Conservation (phyloP, 2,888 invertebrate genomes). For the Dynastes tityus region DNA sequence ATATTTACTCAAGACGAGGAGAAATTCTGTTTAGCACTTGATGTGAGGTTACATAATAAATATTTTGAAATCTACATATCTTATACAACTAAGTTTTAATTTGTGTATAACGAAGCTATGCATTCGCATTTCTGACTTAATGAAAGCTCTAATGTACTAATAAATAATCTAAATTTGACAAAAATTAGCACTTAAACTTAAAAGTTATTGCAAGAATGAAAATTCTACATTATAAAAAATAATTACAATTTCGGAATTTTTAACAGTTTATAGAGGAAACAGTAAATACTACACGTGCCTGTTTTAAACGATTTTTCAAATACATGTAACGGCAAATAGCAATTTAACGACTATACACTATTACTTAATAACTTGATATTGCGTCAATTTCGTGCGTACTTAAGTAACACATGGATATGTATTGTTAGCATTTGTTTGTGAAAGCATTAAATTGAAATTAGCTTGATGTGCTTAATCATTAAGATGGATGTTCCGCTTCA, state of each 20-base stretch:
- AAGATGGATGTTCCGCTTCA: background rate
- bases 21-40: slow-evolving; percentile 13
- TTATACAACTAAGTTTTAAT: too few species aligned
- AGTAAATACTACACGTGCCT: too few species aligned
- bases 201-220: too few species aligned
- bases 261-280: too few species aligned
- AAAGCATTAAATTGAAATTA: slow-evolving; percentile 11
- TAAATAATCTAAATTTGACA: too few species aligned
- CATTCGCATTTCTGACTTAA: too few species aligned
- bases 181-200: too few species aligned
- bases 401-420: slow-evolving; percentile 4
- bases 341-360: background rate
- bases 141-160: too few species aligned
- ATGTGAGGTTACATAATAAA: slow-evolving; percentile 11
- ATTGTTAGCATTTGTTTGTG: background rate
- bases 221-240: too few species aligned
- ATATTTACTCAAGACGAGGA: slow-evolving; percentile 4
- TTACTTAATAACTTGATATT: slow-evolving; percentile 15
- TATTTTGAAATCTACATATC: slow-evolving; percentile 2
- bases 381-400: background rate
- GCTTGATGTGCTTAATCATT: background rate
- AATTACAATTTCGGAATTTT: too few species aligned
- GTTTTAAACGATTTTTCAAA: too few species aligned
- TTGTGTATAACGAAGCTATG: too few species aligned
- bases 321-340: background rate